phyloP scores from a whole-genome alignment of 2,888 invertebrate species.

The Hirtodrosophila cameraria region DNA sequence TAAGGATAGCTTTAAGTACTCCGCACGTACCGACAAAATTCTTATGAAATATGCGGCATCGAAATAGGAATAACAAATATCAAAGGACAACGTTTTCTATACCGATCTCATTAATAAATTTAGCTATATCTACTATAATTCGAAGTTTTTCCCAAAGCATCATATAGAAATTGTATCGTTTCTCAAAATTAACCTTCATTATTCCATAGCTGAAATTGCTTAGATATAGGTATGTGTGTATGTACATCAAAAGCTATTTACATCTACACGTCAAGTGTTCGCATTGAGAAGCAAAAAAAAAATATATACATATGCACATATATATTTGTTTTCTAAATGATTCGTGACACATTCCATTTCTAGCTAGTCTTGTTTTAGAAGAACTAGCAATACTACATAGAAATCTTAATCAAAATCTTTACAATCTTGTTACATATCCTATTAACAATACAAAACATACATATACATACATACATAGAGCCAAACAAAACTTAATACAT shows the following conservation, averaged over 20 bases:
- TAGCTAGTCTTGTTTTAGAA: background rate
- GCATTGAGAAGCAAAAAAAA: conserved; percentile 9
- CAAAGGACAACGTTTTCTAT: too few species aligned
- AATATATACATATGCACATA: too few species aligned
- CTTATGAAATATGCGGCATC: too few species aligned
- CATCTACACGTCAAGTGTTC: conserved; percentile 33
- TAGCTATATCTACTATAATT: too few species aligned
- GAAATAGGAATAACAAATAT: too few species aligned
- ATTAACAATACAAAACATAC: conserved; percentile 14
- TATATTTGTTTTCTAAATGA: conserved; percentile 18
- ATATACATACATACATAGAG: background rate
- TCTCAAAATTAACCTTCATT: conserved; percentile 38
- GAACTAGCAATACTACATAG: background rate
- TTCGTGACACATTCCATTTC: conserved; percentile 28
- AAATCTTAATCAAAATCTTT: conserved; percentile 10
- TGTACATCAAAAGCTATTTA: conserved; percentile 35
- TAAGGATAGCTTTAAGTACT: too few species aligned
- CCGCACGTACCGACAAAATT: too few species aligned
- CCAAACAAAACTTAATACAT: conserved; percentile 1
- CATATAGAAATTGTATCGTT: too few species aligned
- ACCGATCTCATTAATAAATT: too few species aligned
- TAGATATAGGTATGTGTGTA: conserved; percentile 2
- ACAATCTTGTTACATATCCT: conserved; percentile 41
- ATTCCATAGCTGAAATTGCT: conserved; percentile 24
- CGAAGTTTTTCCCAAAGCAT: too few species aligned